Percentiles rank a stretch among this genome's conserved stretches.
Evolutionary conservation across 2,797 vertebrate genomes (phyloP).

Genomic region (Clarias laeviceps): DNA sequence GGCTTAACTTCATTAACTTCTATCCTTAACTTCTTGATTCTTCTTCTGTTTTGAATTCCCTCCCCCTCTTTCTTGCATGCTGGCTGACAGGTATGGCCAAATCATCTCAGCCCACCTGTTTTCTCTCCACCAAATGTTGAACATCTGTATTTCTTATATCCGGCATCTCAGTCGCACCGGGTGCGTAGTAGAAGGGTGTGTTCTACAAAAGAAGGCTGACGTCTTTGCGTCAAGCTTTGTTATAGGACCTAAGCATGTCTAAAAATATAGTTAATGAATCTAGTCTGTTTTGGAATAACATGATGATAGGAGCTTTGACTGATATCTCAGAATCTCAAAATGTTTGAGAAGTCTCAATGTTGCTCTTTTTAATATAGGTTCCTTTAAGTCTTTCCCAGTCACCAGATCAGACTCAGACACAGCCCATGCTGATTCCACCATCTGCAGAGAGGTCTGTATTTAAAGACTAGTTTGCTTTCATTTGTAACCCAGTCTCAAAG

Average conservation of each 20-base stretch:
- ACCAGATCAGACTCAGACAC: conserved; percentile 63
- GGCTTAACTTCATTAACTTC: conserved; percentile 25
- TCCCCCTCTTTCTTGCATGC: conserved; percentile 66
- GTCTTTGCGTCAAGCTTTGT: not conserved
- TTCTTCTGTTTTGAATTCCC: conserved; percentile 64
- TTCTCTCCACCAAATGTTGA: conserved; percentile 81
- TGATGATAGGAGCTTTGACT: not conserved
- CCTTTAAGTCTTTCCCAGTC: conserved; percentile 63
- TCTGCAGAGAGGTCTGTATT: conserved; percentile 71
- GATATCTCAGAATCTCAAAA: conserved; percentile 11
- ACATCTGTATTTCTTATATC: conserved; percentile 82
- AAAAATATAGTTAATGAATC: not conserved
- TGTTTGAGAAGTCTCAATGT: not conserved
- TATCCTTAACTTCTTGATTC: conserved; percentile 41
- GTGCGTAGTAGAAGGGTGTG: conserved; percentile 49
- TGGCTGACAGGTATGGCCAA: conserved; percentile 77
- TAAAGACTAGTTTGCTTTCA: not conserved
- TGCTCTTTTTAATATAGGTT: conserved; percentile 59
- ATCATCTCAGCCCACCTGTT: conserved; percentile 74
- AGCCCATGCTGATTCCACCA: conserved; percentile 58
- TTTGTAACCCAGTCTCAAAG: not conserved
- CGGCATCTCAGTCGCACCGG: conserved; percentile 76
- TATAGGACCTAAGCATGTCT: not conserved
- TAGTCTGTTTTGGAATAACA: not conserved
- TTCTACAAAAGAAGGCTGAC: conserved; percentile 27